Conservation (phyloP, 2,797 vertebrate genomes). For the Girardinus metallicus region DNA sequence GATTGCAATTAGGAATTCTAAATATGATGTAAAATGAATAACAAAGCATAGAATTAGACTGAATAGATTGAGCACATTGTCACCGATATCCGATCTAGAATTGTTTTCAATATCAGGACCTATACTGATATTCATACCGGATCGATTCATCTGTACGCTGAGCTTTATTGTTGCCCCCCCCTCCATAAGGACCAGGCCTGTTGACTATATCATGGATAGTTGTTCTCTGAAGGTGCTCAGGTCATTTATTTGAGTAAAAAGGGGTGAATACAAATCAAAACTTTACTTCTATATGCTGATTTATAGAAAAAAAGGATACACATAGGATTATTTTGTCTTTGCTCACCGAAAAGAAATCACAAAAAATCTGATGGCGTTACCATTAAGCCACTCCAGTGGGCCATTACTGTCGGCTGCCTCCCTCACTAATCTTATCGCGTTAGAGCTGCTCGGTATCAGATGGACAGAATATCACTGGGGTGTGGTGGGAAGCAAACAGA, state of each 20-base stretch:
- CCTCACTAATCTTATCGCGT: constrained; percentile 49
- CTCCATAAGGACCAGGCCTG: neutral
- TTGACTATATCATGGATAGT: neutral
- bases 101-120: too few relatives aligned
- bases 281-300: neutral
- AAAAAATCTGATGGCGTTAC: neutral
- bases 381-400: neutral
- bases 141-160: too few relatives aligned
- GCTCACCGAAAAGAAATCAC: neutral
- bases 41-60: too few relatives aligned
- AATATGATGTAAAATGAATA: too few relatives aligned
- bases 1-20: too few relatives aligned
- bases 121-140: too few relatives aligned
- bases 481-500: neutral
- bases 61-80: too few relatives aligned
- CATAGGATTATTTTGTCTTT: neutral
- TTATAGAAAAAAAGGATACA: neutral
- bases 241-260: neutral
- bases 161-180: neutral
- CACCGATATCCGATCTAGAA: too few relatives aligned
- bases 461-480: constrained; percentile 2
- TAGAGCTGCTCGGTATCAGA: constrained; percentile 37
- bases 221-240: neutral
- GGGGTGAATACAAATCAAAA: neutral
- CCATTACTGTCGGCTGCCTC: neutral